A percentile compares a stretch with the other conserved stretches of the same genome.
phyloP scores from a whole-genome alignment of 2,113 vertebrate genomes.

The Accipiter virgatus region DNA sequence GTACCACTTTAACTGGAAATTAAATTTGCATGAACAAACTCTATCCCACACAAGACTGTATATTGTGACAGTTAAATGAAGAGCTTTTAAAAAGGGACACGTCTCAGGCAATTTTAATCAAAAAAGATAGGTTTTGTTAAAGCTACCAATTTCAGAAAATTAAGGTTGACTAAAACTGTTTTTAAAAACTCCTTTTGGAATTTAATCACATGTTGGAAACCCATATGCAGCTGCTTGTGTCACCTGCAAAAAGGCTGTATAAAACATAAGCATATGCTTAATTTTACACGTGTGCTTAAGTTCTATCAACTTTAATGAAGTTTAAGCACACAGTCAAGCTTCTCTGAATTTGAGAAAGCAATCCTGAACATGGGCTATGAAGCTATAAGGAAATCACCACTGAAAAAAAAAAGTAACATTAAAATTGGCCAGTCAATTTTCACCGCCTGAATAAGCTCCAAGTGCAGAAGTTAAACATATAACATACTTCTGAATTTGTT shows the following conservation, averaged over 20 bases:
- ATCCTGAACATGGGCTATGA: not conserved
- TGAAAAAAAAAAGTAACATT: not conserved
- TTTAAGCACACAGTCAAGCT: constrained; percentile 12
- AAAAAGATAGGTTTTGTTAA: constrained; percentile 66
- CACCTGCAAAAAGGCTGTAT: constrained; percentile 43
- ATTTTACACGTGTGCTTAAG: constrained; percentile 44
- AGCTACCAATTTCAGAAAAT: constrained; percentile 68
- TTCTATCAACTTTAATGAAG: constrained; percentile 31
- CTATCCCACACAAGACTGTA: constrained; percentile 41
- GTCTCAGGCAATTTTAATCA: constrained; percentile 61
- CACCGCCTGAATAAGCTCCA: not conserved
- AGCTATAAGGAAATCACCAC: constrained; percentile 4
- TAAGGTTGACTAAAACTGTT: constrained; percentile 59
- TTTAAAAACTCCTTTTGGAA: constrained; percentile 57
- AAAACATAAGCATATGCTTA: constrained; percentile 37
- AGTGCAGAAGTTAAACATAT: not conserved
- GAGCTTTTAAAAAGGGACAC: constrained; percentile 53
- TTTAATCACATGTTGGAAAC: constrained; percentile 57
- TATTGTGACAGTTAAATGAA: constrained; percentile 68
- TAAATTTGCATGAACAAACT: constrained; percentile 56
- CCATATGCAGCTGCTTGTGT: constrained; percentile 49
- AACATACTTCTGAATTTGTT: constrained; percentile 33
- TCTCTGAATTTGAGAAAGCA: not conserved
- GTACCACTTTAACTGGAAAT: constrained; percentile 48
- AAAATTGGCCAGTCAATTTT: constrained; percentile 3